A percentile compares a stretch with the other conserved stretches of the same genome.
Evolutionary conservation across 2,797 vertebrate species (phyloP).

Genomic region (Leptoclinus maculatus): DNA sequence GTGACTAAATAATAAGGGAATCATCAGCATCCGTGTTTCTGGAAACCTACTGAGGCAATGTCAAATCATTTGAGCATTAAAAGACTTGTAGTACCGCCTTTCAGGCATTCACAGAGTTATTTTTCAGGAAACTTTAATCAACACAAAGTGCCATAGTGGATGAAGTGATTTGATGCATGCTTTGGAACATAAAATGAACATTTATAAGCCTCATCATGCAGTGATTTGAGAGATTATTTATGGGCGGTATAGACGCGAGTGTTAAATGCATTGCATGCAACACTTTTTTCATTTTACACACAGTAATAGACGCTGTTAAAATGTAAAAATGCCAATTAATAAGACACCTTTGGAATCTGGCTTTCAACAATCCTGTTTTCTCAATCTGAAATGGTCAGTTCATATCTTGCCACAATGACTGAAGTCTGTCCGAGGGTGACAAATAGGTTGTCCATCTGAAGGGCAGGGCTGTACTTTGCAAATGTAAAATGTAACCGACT

Average conservation of each 20-base stretch:
- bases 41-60: constrained; percentile 8
- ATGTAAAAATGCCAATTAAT: constrained; percentile 1
- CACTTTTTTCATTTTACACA: background rate
- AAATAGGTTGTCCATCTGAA: constrained; percentile 36
- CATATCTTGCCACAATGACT: constrained; percentile 6
- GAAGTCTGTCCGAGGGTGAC: constrained; percentile 13
- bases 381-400: constrained; percentile 25
- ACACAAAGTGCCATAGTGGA: background rate
- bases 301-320: background rate
- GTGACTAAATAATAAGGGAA: constrained; percentile 18
- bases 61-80: constrained; percentile 27
- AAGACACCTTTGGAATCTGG: background rate
- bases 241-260: background rate
- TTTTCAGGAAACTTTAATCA: constrained; percentile 16
- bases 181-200: constrained; percentile 1
- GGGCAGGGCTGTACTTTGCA: constrained; percentile 8
- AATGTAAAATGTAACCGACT: constrained; percentile 23
- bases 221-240: background rate
- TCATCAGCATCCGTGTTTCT: constrained; percentile 27
- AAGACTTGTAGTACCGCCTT: constrained; percentile 25
- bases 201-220: background rate
- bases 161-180: constrained; percentile 13
- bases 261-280: background rate
- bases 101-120: constrained; percentile 1
- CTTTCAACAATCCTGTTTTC: constrained; percentile 10